Evolutionary conservation across 2,113 vertebrate species (phyloP).

Genomic region (Austrofundulus limnaeus): DNA sequence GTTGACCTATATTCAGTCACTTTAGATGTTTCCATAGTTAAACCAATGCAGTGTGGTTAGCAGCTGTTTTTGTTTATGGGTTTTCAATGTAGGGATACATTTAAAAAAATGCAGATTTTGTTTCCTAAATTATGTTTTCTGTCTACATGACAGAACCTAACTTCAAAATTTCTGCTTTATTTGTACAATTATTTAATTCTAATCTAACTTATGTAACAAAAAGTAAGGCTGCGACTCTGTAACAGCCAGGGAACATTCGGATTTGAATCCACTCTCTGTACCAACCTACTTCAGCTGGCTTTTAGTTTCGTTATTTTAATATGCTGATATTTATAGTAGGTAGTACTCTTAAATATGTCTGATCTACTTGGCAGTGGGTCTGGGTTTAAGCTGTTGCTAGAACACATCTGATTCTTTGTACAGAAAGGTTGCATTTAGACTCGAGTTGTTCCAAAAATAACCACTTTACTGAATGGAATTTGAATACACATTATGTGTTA

Average conservation of each 20-base stretch:
- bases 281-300: constrained; percentile 18
- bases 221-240: constrained; percentile 6
- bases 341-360: neutral
- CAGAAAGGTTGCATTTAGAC: constrained; percentile 20
- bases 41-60: too few relatives aligned
- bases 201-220: neutral
- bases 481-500: constrained; percentile 25
- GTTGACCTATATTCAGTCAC: too few relatives aligned
- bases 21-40: too few relatives aligned
- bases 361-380: constrained; percentile 10
- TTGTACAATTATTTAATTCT: too few relatives aligned
- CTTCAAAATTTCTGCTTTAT: too few relatives aligned
- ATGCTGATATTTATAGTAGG: neutral
- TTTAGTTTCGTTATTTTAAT: neutral
- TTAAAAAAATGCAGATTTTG: too few relatives aligned
- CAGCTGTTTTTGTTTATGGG: too few relatives aligned
- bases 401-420: constrained; percentile 1
- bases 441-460: constrained; percentile 17
- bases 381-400: neutral
- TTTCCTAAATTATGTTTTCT: too few relatives aligned
- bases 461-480: constrained; percentile 5
- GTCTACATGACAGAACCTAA: too few relatives aligned
- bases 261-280: constrained; percentile 9
- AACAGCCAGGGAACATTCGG: neutral
- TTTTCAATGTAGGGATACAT: too few relatives aligned